These are phyloP conservation scores for Microtus oregoni DNA, from an alignment of 2,113 vertebrate genomes.

Conservation along the genomic window DNA sequence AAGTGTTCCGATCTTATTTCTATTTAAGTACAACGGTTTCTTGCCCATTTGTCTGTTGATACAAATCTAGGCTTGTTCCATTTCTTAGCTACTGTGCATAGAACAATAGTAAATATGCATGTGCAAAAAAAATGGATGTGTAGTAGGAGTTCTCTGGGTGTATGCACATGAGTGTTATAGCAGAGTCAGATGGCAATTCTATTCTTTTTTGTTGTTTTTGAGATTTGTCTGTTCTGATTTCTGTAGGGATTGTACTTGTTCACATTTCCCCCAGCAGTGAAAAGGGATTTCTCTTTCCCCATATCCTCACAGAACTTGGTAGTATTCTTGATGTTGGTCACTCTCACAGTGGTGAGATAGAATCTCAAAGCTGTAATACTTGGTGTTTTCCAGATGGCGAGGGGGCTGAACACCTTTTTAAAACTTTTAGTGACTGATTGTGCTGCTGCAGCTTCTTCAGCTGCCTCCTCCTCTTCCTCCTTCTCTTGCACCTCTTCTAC, in stretches of 20 bases:
- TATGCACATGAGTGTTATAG: background rate
- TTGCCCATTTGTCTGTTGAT: background rate
- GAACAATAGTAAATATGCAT: background rate
- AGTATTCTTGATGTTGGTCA: background rate
- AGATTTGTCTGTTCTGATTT: no score
- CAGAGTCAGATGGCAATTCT: background rate
- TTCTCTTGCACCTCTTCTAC: background rate
- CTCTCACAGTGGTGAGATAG: background rate
- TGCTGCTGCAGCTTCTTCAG: background rate
- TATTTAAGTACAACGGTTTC: background rate
- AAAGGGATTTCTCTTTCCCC: background rate
- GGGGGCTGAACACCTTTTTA: background rate
- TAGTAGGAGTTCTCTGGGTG: no score
- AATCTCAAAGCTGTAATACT: background rate
- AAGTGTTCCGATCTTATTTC: background rate
- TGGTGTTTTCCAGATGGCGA: background rate
- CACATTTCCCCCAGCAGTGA: background rate
- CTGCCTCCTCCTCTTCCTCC: background rate
- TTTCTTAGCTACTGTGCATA: background rate
- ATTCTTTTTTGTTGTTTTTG: background rate
- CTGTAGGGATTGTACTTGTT: background rate
- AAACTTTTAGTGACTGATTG: background rate
- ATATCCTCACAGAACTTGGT: background rate
- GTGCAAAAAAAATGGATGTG: background rate
- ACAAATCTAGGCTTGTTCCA: background rate